A percentile compares a stretch with the other conserved stretches of the same genome.
These are phyloP conservation scores for Gracilinanus agilis DNA, from an alignment of 2,113 vertebrate species.

Conservation along the genomic window DNA sequence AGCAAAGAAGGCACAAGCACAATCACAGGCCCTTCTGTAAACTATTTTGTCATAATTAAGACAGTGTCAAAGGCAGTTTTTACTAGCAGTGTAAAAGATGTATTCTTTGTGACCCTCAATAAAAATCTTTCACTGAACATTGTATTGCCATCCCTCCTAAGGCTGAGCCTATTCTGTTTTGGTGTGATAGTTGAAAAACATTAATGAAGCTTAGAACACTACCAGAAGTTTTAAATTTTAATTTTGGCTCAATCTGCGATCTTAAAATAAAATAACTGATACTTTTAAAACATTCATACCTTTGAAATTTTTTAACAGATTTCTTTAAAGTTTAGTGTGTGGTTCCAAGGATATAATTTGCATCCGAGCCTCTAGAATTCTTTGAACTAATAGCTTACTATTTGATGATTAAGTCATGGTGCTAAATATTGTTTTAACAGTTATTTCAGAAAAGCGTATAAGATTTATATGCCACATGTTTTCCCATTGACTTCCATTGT, in stretches of 20 bases:
- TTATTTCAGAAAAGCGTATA: background rate
- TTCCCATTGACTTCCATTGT: background rate
- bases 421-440: background rate
- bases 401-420: background rate
- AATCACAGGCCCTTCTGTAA: slow-evolving; percentile 64
- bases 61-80: slow-evolving; percentile 14
- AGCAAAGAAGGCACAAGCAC: slow-evolving; percentile 87
- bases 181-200: slow-evolving; percentile 58
- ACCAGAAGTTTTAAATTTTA: slow-evolving; percentile 46
- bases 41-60: background rate
- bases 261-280: slow-evolving; percentile 60
- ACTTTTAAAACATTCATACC: background rate
- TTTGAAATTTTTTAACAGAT: background rate
- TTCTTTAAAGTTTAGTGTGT: background rate
- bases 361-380: background rate
- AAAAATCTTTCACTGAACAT: slow-evolving; percentile 48
- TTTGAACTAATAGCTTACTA: background rate
- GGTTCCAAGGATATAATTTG: background rate
- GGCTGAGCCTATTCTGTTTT: slow-evolving; percentile 46
- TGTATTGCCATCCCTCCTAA: slow-evolving; percentile 25
- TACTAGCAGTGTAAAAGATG: slow-evolving; percentile 39
- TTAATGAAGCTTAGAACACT: slow-evolving; percentile 46
- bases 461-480: background rate
- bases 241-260: slow-evolving; percentile 46
- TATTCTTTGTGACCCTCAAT: slow-evolving; percentile 53